Evolutionary conservation across 1,140 invertebrate species (phyloP), one percentile per base, ranked within the genome.

Genomic region (Drosophila virilis): DNA sequence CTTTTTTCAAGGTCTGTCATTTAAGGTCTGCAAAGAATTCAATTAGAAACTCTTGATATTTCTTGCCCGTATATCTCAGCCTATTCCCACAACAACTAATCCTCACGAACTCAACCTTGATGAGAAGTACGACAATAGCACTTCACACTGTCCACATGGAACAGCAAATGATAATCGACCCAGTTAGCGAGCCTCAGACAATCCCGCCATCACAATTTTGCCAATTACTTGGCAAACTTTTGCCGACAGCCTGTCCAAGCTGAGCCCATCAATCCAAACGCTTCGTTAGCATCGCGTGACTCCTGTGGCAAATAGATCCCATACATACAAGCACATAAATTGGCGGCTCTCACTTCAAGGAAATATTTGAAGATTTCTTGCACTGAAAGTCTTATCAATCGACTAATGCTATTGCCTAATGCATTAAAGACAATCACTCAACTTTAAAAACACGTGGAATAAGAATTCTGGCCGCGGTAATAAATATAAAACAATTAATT

Each of bases 261-360:
- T 67, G 45, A 59, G 60, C 37, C 60, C 58, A 81, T 88, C 83
- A 77, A 83, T 88, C 83, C 73, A 71, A 46, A 68, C 38, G 58
- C 84, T 83, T 83, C 60, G 84, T 88, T 89, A 88, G 83, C 77
- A 88, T 88, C 77, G 83, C 83, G 83, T 88, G 83, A 89, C 84
- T 76, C 28, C n/a, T 55, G 22, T 2, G 32, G 8, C 15, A 62
- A 7, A 45, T 43, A 22, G 22, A 43, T 35, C 10, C 13, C 40
- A 15, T 51, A 42, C 32, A 43, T 46, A 12, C 5, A 32, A 28
- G 48, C 17, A 33, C 48, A 70, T 51, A 67, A 77, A 80, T 80
- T 77, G 64, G 61, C 60, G 59, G 46, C 77, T 48, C 54, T 48
- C 61, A 55, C 35, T 61, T 70, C 13, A 13, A 35, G 12, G 15